Evolutionary conservation across 2,113 vertebrate species (phyloP), one percentile per base, ranked within the genome.

Genomic region (Apistogramma diplotaenia): DNA sequence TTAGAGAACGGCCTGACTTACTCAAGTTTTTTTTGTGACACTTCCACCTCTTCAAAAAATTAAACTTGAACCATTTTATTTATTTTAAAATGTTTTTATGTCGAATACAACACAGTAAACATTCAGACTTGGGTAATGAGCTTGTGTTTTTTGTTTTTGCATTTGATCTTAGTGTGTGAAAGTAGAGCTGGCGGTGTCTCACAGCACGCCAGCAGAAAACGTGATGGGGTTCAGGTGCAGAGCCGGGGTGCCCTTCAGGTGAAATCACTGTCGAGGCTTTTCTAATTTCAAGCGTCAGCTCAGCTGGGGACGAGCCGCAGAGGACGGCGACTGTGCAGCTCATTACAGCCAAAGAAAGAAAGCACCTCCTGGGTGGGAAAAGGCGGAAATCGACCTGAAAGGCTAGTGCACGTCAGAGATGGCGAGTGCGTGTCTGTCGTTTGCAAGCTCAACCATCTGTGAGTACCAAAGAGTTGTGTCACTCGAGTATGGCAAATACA

Each of bases 401-500:
- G 65, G 65, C 65, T 70, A 70, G 65, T 70, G 65, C 65, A 70
- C 35, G 85, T 40, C 19, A 46, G 25, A 59, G 62, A 79, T 29
- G 37, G 29, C 8, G 40, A 61, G 77, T 16, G 9, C 25, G 25
- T 19, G 0, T 49, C 43, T 70, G 49, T 49, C 15, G 27, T 27
- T 67, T 49, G 43, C 49, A 70, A 49, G 62, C 40, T 70, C 62
- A 8, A 49, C 62, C 60, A 62, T 23, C 25, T 74, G 55, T 46
- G 29, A 83, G 89, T 89, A 93, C 82, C 87, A 85, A 80, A 72
- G 60, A 56, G 74, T 75, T 58, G 59, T 46, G 29, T 53, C 57
- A 10, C 83, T 60, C 49, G 61, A 79, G 72, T 78, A 70, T 74
- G 61, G 77, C 31, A 74, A 62, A 77, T 80, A 83, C 62, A 79